Evolutionary conservation across 1,140 invertebrate genomes (phyloP).

Genomic region (Batillaria attramentaria): DNA sequence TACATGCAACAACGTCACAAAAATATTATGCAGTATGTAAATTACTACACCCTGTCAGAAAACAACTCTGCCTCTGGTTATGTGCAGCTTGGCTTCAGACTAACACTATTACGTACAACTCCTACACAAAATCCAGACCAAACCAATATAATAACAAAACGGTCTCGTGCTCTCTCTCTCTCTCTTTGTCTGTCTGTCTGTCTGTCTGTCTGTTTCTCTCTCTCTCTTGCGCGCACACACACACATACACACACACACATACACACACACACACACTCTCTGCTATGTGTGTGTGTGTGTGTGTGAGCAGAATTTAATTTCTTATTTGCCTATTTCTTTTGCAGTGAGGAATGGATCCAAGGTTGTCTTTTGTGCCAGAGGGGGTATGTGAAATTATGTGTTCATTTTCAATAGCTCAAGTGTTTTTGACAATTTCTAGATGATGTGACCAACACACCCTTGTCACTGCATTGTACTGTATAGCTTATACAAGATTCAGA

Average conservation of each 20-base stretch:
- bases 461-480: too few species aligned
- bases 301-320: neutral
- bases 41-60: too few species aligned
- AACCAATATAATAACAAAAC: neutral
- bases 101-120: too few species aligned
- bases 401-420: too few species aligned
- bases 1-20: too few species aligned
- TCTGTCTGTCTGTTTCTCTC: neutral
- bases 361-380: slow-evolving; percentile 64
- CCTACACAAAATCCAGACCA: too few species aligned
- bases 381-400: slow-evolving; percentile 48
- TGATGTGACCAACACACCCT: too few species aligned
- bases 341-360: slow-evolving; percentile 65
- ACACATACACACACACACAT: neutral
- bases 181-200: neutral
- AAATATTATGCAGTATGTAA: too few species aligned
- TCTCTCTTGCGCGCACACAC: neutral
- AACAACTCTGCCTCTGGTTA: too few species aligned
- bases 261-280: neutral
- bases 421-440: too few species aligned
- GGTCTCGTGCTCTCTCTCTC: neutral
- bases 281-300: neutral
- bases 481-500: too few species aligned
- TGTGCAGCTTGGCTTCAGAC: too few species aligned
- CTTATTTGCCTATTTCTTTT: slow-evolving; percentile 36